Evolutionary conservation across 2,888 invertebrate genomes (phyloP).

Genomic region (Pristionchus mayeri): DNA sequence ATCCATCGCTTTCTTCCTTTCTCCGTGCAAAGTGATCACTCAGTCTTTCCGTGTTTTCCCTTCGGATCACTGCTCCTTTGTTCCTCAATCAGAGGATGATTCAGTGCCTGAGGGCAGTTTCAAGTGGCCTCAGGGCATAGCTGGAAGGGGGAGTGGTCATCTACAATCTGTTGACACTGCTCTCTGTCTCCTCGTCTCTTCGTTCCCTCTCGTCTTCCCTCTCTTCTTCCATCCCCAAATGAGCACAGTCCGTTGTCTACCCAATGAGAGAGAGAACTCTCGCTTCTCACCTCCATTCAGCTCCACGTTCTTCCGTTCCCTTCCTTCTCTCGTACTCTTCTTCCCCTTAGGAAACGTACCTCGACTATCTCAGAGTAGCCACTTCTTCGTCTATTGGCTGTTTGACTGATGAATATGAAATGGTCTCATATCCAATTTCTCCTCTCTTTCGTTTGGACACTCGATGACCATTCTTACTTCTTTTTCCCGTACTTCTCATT

Average conservation of each 20-base stretch:
- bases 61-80: constrained; percentile 29
- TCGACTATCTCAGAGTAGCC: not conserved
- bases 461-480: constrained; percentile 27
- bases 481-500: constrained; percentile 5
- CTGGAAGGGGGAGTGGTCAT: constrained; percentile 38
- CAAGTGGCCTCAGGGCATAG: constrained; percentile 35
- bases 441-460: constrained; percentile 29
- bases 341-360: not conserved
- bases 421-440: constrained; percentile 33
- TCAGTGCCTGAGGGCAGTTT: constrained; percentile 5
- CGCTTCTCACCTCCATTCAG: constrained; percentile 40
- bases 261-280: constrained; percentile 14
- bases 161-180: constrained; percentile 38
- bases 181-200: not conserved
- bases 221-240: not conserved
- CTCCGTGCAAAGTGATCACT: not conserved
- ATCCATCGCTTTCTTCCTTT: not conserved
- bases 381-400: not conserved
- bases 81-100: constrained; percentile 31
- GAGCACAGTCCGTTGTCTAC: constrained; percentile 33
- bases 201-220: constrained; percentile 8
- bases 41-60: constrained; percentile 1
- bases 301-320: constrained; percentile 32
- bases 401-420: constrained; percentile 40
- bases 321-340: not conserved